A percentile compares a stretch with the other conserved stretches of the same genome.
Conservation (phyloP, 2,888 invertebrate genomes). For the Scelioninae gen. 1 region DNA sequence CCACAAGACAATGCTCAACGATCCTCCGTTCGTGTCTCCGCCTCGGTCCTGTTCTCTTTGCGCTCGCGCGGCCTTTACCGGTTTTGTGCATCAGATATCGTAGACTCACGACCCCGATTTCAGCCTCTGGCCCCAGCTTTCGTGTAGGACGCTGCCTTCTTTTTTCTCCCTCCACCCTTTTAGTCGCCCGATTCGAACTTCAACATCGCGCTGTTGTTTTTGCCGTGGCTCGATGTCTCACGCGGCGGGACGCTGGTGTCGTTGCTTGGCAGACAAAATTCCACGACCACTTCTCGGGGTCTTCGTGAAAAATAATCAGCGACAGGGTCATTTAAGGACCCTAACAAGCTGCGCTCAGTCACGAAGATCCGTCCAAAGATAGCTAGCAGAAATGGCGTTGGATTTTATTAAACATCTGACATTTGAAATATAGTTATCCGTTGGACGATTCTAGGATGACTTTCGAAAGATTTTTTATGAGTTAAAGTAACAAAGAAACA, state of each 20-base stretch:
- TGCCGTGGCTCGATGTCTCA: constrained; percentile 50
- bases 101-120: constrained; percentile 78
- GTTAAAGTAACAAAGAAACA: neutral
- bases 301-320: constrained; percentile 74
- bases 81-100: constrained; percentile 84
- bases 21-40: constrained; percentile 77
- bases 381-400: constrained; percentile 17
- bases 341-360: constrained; percentile 51
- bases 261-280: constrained; percentile 55
- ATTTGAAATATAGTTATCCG: constrained; percentile 30
- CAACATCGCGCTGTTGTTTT: constrained; percentile 64
- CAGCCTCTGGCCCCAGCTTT: constrained; percentile 72
- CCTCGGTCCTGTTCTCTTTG: constrained; percentile 74
- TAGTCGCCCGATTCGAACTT: constrained; percentile 45
- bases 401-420: constrained; percentile 47
- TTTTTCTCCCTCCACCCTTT: constrained; percentile 47
- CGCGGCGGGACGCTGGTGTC: constrained; percentile 60
- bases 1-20: constrained; percentile 81
- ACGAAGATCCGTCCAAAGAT: constrained; percentile 51
- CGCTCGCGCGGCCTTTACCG: constrained; percentile 80
- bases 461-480: constrained; percentile 4
- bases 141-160: constrained; percentile 46
- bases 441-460: neutral
- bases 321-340: constrained; percentile 61
- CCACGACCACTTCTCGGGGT: constrained; percentile 52